Conservation (phyloP, 2,888 invertebrate genomes). For the Keiferia lycopersicella region DNA sequence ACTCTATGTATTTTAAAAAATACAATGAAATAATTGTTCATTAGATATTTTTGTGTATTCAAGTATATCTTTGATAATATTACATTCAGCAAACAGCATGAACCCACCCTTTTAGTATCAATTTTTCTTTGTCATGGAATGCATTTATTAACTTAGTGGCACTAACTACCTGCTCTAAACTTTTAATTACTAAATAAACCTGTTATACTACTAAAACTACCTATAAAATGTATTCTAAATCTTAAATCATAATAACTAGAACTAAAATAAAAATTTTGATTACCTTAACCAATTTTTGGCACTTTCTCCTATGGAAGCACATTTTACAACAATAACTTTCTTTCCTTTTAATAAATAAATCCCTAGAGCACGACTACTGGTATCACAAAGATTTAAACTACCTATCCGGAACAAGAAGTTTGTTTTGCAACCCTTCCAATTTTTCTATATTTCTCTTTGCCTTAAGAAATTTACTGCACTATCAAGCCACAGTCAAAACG, state of each 20-base stretch:
- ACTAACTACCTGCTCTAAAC: conserved; percentile 1
- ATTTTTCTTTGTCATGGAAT: conserved; percentile 10
- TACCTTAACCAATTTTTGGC: background rate
- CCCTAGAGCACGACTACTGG: conserved; percentile 10
- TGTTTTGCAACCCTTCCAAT: background rate
- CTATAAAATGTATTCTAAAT: background rate
- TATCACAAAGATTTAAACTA: background rate
- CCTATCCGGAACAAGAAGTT: background rate
- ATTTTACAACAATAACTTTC: background rate
- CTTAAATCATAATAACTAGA: background rate
- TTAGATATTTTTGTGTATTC: too few relatives aligned
- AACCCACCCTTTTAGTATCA: background rate
- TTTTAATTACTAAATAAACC: conserved; percentile 7
- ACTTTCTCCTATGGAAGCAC: conserved; percentile 17
- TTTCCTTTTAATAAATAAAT: background rate
- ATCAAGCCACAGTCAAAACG: conserved; percentile 9
- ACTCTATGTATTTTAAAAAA: background rate
- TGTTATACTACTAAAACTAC: background rate
- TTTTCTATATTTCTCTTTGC: background rate
- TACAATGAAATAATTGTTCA: background rate
- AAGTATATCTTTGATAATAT: background rate
- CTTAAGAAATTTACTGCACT: background rate
- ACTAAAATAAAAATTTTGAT: conserved; percentile 8
- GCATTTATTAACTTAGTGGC: conserved; percentile 8
- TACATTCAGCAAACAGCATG: background rate